These are phyloP conservation scores for Latrodectus geometricus DNA, from an alignment of 1,140 invertebrate genomes.

Conservation along the genomic window DNA sequence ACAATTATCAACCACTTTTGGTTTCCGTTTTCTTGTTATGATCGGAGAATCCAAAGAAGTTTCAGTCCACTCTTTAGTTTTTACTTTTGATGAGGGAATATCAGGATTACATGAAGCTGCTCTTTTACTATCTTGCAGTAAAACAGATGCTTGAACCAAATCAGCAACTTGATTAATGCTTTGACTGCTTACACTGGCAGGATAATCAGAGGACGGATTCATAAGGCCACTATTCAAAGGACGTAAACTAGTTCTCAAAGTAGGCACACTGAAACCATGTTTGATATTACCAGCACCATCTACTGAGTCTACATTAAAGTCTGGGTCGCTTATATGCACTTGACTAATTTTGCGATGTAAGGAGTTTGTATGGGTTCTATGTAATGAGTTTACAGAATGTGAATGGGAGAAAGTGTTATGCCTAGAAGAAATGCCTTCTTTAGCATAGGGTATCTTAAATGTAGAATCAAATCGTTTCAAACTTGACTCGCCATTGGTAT, in stretches of 20 bases:
- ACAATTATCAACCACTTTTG: slow-evolving; percentile 5
- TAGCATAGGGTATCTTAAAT: background rate
- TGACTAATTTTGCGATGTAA: slow-evolving; percentile 24
- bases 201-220: background rate
- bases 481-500: slow-evolving; percentile 16
- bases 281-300: background rate
- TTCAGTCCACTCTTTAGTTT: slow-evolving; percentile 81
- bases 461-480: slow-evolving; percentile 5
- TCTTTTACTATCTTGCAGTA: slow-evolving; percentile 51
- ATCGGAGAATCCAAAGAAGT: slow-evolving; percentile 76
- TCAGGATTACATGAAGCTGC: slow-evolving; percentile 28
- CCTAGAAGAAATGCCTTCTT: background rate
- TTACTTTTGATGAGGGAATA: slow-evolving; percentile 25
- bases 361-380: slow-evolving; percentile 15
- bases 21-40: slow-evolving; percentile 44
- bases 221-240: slow-evolving; percentile 2
- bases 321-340: slow-evolving; percentile 41
- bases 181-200: slow-evolving; percentile 2
- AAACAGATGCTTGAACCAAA: slow-evolving; percentile 31
- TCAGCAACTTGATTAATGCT: slow-evolving; percentile 44
- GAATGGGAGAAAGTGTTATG: slow-evolving; percentile 15
- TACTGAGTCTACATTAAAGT: slow-evolving; percentile 25
- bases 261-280: slow-evolving; percentile 42
- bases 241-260: background rate
- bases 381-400: slow-evolving; percentile 49